Conservation (phyloP, 2,113 vertebrate species). For the Lagopus muta region DNA sequence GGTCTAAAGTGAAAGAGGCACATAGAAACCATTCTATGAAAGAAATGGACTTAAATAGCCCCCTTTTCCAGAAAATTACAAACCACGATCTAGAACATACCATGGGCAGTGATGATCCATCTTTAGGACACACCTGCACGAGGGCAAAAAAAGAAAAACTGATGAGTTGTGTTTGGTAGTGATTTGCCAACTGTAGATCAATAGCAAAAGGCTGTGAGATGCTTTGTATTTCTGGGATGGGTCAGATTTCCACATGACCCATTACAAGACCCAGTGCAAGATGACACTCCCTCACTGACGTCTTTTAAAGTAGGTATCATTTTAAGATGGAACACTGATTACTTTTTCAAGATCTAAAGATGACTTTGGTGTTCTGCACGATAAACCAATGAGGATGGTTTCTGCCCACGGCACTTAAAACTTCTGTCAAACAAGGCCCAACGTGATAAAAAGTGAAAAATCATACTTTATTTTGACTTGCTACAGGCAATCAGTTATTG, state of each 20-base stretch:
- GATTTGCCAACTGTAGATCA: neutral
- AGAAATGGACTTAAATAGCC: neutral
- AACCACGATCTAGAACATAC: conserved; percentile 76
- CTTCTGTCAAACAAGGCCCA: neutral
- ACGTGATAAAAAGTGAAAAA: neutral
- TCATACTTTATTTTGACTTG: neutral
- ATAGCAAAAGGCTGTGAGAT: neutral
- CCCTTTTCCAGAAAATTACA: neutral
- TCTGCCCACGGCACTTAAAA: neutral
- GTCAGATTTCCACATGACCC: neutral
- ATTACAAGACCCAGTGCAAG: no score
- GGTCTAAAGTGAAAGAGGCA: neutral
- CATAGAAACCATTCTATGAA: neutral
- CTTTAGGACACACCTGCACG: conserved; percentile 93
- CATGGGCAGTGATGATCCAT: conserved; percentile 99
- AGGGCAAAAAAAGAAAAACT: neutral
- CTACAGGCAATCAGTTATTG: no score
- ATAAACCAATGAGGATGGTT: neutral
- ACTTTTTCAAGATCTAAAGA: neutral
- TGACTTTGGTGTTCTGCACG: neutral
- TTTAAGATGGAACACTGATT: neutral
- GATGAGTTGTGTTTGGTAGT: neutral
- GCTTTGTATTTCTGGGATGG: no score
- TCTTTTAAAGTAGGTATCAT: neutral
- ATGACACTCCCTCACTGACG: neutral